phyloP scores from a whole-genome alignment of 2,888 invertebrate genomes.

The Laspeyria flexula region DNA sequence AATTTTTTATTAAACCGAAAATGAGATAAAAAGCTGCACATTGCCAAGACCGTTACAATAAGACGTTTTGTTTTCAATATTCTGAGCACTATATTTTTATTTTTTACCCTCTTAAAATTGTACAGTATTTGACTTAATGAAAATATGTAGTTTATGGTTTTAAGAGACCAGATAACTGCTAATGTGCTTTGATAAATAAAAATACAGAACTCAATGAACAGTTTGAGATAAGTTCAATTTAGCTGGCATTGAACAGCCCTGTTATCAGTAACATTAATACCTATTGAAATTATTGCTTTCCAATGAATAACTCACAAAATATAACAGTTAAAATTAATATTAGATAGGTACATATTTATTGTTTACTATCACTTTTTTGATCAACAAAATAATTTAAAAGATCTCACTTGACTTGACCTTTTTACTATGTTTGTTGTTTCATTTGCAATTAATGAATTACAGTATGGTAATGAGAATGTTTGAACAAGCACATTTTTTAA shows the following conservation, averaged over 20 bases:
- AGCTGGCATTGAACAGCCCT: constrained; percentile 24
- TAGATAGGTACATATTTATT: constrained; percentile 17
- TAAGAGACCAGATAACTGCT: neutral
- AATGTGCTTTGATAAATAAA: constrained; percentile 30
- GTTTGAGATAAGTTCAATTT: constrained; percentile 39
- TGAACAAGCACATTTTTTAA: constrained; percentile 14
- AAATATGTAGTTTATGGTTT: no score
- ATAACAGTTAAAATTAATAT: constrained; percentile 17
- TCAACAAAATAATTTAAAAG: constrained; percentile 8
- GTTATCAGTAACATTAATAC: constrained; percentile 36
- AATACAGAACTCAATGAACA: constrained; percentile 28
- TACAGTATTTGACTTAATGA: no score
- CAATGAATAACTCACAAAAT: constrained; percentile 15
- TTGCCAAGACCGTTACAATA: neutral
- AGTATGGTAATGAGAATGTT: constrained; percentile 12
- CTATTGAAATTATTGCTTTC: constrained; percentile 33
- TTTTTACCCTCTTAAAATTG: neutral
- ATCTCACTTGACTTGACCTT: constrained; percentile 18
- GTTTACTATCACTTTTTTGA: constrained; percentile 16
- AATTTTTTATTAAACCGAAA: constrained; percentile 19
- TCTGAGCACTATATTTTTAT: neutral
- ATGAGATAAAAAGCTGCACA: constrained; percentile 20
- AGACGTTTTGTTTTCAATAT: neutral
- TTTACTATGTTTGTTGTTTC: constrained; percentile 19
- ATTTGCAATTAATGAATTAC: constrained; percentile 3